These are phyloP conservation scores for Saiga tatarica DNA, from an alignment of 2,113 vertebrate species.

Conservation along the genomic window DNA sequence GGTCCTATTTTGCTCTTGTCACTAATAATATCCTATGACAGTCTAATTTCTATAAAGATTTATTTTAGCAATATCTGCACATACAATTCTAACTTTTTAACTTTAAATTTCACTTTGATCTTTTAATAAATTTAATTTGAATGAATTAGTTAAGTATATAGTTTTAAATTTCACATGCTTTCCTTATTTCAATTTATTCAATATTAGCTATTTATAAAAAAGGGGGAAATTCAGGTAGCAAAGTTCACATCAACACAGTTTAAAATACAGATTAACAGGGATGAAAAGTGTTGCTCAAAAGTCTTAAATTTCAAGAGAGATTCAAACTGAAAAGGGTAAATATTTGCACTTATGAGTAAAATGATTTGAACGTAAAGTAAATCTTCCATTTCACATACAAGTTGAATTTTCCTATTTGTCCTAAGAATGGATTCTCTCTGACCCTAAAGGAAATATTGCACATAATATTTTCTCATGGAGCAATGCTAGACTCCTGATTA, in stretches of 20 bases:
- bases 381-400: background rate
- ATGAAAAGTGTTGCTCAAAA: background rate
- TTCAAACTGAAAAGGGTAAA: constrained; percentile 14
- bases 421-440: background rate
- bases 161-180: background rate
- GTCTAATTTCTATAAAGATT: background rate
- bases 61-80: background rate
- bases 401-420: background rate
- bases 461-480: background rate
- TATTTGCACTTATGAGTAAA: background rate
- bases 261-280: background rate
- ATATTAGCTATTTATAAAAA: background rate
- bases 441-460: background rate
- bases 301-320: background rate
- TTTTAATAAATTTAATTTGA: background rate
- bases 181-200: background rate
- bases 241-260: background rate
- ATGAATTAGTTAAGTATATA: background rate
- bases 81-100: background rate
- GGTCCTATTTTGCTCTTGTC: background rate
- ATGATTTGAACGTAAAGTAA: background rate
- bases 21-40: background rate
- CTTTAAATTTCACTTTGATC: background rate
- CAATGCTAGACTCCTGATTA: background rate
- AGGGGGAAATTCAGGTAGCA: background rate